Conservation (phyloP, 2,797 vertebrate genomes). For the Avahi laniger region DNA sequence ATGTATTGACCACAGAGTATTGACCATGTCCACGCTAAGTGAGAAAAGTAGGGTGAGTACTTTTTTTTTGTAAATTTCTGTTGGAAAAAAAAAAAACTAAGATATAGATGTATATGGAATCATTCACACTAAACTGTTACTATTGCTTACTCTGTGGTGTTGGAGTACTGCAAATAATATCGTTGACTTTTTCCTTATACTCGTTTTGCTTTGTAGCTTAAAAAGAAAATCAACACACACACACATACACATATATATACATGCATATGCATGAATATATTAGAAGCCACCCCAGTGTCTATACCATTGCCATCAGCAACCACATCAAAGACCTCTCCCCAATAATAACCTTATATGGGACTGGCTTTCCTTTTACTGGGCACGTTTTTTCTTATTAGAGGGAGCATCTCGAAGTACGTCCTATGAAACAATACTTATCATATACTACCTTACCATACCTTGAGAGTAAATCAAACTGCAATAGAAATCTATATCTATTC, state of each 20-base stretch:
- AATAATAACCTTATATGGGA: background rate
- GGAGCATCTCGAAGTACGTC: background rate
- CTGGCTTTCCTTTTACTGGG: background rate
- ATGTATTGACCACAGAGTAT: background rate
- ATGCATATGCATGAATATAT: background rate
- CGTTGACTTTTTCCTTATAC: background rate
- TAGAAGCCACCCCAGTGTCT: background rate
- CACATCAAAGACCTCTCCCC: background rate
- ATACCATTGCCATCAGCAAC: background rate
- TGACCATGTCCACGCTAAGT: background rate
- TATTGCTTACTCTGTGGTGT: background rate
- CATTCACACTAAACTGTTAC: background rate
- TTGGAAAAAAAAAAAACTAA: background rate
- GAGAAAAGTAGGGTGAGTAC: background rate
- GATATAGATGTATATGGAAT: background rate
- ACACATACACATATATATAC: background rate
- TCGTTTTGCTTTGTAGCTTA: background rate
- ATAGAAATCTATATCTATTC: background rate
- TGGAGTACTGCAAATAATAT: background rate
- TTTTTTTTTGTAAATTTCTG: background rate
- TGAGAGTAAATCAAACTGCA: background rate
- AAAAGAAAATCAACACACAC: background rate
- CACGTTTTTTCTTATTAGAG: background rate
- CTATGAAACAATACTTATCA: background rate
- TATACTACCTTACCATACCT: background rate